Conservation (phyloP, 2,113 vertebrate genomes). For the Phyllopteryx taeniolatus region DNA sequence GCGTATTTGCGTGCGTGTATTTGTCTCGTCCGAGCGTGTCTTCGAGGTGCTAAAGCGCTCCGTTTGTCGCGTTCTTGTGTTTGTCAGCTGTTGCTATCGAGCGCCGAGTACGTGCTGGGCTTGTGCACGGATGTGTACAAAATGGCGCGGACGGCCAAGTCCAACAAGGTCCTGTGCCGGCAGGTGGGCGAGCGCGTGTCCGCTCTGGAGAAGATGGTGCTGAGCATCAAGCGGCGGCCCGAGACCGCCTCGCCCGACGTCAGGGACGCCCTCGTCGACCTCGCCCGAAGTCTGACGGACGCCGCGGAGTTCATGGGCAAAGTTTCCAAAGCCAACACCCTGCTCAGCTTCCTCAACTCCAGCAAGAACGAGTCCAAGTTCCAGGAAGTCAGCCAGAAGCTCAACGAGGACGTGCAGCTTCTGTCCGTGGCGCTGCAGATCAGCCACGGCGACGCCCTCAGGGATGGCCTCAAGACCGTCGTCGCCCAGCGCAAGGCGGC, state of each 20-base stretch:
- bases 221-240: background rate
- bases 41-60: background rate
- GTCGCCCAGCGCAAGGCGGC: too few species aligned
- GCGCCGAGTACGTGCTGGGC: background rate
- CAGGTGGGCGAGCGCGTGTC: background rate
- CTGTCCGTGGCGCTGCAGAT: background rate
- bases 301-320: background rate
- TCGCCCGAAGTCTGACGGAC: background rate
- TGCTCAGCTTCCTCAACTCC: background rate
- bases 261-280: background rate
- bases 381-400: background rate
- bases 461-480: background rate
- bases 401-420: background rate
- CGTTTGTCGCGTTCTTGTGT: too few species aligned
- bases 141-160: background rate
- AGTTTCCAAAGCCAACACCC: background rate
- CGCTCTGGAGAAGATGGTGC: background rate
- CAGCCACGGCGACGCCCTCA: background rate
- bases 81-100: background rate
- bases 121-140: background rate
- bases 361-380: background rate
- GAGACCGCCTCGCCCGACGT: background rate
- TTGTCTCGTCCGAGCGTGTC: too few species aligned
- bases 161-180: background rate
- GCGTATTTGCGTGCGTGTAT: too few species aligned